Percentiles rank a stretch among this genome's conserved stretches.
Evolutionary conservation across 2,888 invertebrate species (phyloP).

Genomic region (Cryptocephalus moraei): DNA sequence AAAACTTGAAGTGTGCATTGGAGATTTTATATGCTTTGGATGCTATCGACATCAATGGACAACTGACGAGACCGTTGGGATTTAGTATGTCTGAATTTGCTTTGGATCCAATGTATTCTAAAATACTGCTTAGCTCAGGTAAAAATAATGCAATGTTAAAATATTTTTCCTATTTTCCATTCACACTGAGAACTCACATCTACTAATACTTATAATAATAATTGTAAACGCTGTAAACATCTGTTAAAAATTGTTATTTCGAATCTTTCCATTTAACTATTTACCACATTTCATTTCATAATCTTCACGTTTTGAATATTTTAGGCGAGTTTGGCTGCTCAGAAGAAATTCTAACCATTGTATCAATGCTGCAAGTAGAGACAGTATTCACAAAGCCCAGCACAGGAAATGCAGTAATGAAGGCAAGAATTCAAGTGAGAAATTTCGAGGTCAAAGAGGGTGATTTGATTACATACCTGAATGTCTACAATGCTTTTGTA

Average conservation of each 20-base stretch:
- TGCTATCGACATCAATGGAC: slow-evolving; percentile 68
- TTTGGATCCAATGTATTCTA: slow-evolving; percentile 74
- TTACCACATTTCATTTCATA: no score
- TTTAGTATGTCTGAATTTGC: slow-evolving; percentile 87
- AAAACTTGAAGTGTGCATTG: slow-evolving; percentile 71
- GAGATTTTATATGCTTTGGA: slow-evolving; percentile 80
- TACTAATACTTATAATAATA: no score
- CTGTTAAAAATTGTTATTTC: no score
- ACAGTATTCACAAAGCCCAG: slow-evolving; percentile 69
- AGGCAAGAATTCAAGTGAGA: slow-evolving; percentile 63
- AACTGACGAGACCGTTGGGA: slow-evolving; percentile 70
- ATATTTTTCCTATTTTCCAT: background rate
- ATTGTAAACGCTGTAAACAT: no score
- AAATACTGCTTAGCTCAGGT: slow-evolving; percentile 72
- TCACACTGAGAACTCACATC: no score
- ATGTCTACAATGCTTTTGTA: slow-evolving; percentile 58
- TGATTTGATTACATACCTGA: slow-evolving; percentile 80
- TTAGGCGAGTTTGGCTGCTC: slow-evolving; percentile 80
- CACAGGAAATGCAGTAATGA: slow-evolving; percentile 57
- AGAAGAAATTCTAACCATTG: slow-evolving; percentile 81
- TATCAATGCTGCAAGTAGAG: slow-evolving; percentile 92
- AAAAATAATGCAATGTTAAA: slow-evolving; percentile 12
- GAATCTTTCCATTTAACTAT: no score
- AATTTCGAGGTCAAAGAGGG: slow-evolving; percentile 88
- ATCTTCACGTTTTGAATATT: slow-evolving; percentile 2